Base-by-base conservation (phyloP, 2,113 vertebrate genomes). In the Trinectes maculatus region DNA sequence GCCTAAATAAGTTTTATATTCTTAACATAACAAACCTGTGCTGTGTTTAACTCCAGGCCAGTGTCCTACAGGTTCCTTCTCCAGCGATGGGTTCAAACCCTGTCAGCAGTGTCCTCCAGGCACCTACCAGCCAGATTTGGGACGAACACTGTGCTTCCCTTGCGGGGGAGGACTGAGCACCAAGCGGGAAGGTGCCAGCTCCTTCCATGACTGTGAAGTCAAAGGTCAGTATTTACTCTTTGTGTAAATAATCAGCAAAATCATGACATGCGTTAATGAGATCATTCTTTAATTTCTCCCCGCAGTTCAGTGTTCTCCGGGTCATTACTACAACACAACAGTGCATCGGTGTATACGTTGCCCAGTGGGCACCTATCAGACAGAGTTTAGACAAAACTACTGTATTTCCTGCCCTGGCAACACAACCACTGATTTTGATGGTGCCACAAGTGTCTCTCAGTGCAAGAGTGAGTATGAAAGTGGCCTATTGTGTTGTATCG, bases 341-440 rank as follows among this genome's bases (percentile, higher is more conserved):
- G 95, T 95, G 2, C 97, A 99, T 36, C 94, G 96, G 51, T 98
- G 97, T 48, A 98, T 98, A 90, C 97, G 96, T 87, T 99, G 97
- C 55, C 88, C 95, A 1, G 79, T 95, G 79, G 96, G 96, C 33
- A 97, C 96, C 66, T 98, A 98, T 82, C 97, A 98, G 88, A 96
- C 96, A 0, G 96, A 99, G 66, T 98, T 98, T 46, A 92, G 96
- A 8, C 97, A 99, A 91, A 99, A 99, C 80, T 97, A 96, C 90
- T 99, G 97, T 49, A 96, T 97, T 29, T 74, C 95, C 84, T 99
- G 97, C 46, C 96, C 97, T 0, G 97, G 97, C 66, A 98, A 98
- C 91, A 98, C 97, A 63, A 98, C 96, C 86, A 97, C 96, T 0
- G 97, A 99, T 91, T 99, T 98, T 0, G 96, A 98, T 0, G 97